Evolutionary conservation across 2,888 invertebrate species (phyloP).

Genomic region (Nycteola revayana): DNA sequence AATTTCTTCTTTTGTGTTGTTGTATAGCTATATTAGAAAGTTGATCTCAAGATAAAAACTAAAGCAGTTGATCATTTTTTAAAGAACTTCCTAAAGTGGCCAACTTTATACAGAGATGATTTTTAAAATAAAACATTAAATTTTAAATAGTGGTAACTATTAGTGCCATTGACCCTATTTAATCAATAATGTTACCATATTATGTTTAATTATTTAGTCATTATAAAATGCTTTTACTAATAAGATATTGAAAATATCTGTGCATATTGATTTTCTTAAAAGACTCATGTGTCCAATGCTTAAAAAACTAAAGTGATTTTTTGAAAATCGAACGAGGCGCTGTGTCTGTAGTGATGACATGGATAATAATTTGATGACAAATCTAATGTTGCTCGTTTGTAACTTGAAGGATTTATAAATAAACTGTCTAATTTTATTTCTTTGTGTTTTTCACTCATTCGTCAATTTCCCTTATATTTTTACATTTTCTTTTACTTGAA

Average conservation of each 20-base stretch:
- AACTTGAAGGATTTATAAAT: constrained; percentile 32
- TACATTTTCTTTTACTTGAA: too few relatives aligned
- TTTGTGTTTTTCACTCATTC: too few relatives aligned
- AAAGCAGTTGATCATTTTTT: too few relatives aligned
- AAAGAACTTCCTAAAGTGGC: too few relatives aligned
- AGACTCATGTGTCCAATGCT: constrained; percentile 4
- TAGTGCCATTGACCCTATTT: constrained; percentile 42
- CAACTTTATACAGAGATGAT: too few relatives aligned
- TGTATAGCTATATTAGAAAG: too few relatives aligned
- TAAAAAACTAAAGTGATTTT: constrained; percentile 7
- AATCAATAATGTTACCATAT: constrained; percentile 45
- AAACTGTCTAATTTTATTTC: constrained; percentile 26
- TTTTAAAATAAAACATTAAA: too few relatives aligned
- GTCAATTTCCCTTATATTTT: too few relatives aligned
- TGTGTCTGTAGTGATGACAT: too few relatives aligned
- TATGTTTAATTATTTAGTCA: constrained; percentile 28
- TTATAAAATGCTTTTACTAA: constrained; percentile 38
- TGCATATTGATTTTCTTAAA: constrained; percentile 29
- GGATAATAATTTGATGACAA: constrained; percentile 13
- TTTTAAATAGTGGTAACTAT: constrained; percentile 31
- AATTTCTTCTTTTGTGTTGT: too few relatives aligned
- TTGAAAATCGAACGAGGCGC: constrained; percentile 11
- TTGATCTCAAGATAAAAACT: too few relatives aligned
- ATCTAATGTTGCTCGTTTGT: constrained; percentile 20
- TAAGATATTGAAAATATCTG: constrained; percentile 37